Conservation (phyloP, 2,113 vertebrate genomes). For the Cricetomys ansorgei region DNA sequence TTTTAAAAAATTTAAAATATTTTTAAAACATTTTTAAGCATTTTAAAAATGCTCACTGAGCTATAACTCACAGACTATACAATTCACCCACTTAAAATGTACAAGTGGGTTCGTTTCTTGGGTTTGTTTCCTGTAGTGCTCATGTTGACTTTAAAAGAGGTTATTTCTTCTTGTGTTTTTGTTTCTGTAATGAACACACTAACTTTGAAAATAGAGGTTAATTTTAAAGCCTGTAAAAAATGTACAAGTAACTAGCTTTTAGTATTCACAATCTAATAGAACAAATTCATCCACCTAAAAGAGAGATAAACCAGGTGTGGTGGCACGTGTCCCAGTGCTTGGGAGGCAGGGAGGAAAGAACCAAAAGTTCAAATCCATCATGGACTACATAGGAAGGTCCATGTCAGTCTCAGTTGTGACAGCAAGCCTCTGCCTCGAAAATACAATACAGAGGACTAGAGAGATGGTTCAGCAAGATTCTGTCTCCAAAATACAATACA, state of each 20-base stretch:
- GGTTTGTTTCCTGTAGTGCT: not conserved
- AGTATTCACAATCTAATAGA: conserved; percentile 19
- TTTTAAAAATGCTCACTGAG: conserved; percentile 12
- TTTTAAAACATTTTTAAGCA: no score
- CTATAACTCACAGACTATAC: conserved; percentile 1
- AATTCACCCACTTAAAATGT: not conserved
- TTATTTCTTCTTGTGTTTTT: not conserved
- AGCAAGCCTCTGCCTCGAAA: not conserved
- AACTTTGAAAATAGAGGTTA: not conserved
- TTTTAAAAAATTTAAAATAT: no score
- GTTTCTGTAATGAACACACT: not conserved
- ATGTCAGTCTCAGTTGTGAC: not conserved
- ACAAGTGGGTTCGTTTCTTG: not conserved
- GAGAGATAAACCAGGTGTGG: not conserved
- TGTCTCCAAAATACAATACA: not conserved
- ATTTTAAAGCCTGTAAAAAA: not conserved
- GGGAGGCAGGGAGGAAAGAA: not conserved
- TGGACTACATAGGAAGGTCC: not conserved
- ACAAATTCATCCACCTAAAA: conserved; percentile 16
- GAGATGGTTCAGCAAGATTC: not conserved
- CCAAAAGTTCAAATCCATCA: not conserved
- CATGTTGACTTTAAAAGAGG: not conserved
- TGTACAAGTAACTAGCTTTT: conserved; percentile 12
- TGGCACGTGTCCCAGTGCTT: not conserved
- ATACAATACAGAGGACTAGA: not conserved